phyloP scores from a whole-genome alignment of 2,888 invertebrate genomes.

The Amiota communis region DNA sequence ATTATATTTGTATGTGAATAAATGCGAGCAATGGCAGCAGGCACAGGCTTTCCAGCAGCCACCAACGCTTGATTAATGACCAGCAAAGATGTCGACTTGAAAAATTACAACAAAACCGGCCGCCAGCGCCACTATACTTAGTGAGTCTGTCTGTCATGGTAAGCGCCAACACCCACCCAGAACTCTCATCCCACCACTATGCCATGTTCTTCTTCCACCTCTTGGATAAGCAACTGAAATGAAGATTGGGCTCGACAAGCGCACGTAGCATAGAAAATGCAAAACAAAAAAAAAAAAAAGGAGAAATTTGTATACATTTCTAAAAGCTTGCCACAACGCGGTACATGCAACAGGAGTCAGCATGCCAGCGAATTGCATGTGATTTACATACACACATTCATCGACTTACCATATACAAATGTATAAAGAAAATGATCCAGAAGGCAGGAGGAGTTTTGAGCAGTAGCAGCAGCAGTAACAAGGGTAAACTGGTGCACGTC shows the following conservation, averaged over 20 bases:
- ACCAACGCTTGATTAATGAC: slow-evolving; percentile 56
- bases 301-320: not conserved
- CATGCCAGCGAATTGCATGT: slow-evolving; percentile 50
- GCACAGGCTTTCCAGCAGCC: slow-evolving; percentile 23
- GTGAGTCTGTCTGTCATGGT: slow-evolving; percentile 36
- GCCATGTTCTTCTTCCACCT: no score
- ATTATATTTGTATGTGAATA: slow-evolving; percentile 14
- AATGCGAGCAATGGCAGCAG: slow-evolving; percentile 41
- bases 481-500: slow-evolving; percentile 17
- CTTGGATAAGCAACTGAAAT: no score
- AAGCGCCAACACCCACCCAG: slow-evolving; percentile 34
- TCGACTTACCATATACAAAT: no score
- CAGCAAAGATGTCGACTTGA: slow-evolving; percentile 64
- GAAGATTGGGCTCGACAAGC: slow-evolving; percentile 13
- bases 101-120: slow-evolving; percentile 62
- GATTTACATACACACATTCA: slow-evolving; percentile 57
- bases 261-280: slow-evolving; percentile 55
- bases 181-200: no score
- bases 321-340: not conserved
- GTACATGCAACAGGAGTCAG: slow-evolving; percentile 60
- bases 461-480: no score
- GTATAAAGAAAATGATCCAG: slow-evolving; percentile 17
- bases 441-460: no score
- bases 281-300: slow-evolving; percentile 1
- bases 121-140: slow-evolving; percentile 44